Evolutionary conservation across 2,888 invertebrate species (phyloP), one percentile per base, ranked within the genome.

Genomic region (Thymelicus acteon): DNA sequence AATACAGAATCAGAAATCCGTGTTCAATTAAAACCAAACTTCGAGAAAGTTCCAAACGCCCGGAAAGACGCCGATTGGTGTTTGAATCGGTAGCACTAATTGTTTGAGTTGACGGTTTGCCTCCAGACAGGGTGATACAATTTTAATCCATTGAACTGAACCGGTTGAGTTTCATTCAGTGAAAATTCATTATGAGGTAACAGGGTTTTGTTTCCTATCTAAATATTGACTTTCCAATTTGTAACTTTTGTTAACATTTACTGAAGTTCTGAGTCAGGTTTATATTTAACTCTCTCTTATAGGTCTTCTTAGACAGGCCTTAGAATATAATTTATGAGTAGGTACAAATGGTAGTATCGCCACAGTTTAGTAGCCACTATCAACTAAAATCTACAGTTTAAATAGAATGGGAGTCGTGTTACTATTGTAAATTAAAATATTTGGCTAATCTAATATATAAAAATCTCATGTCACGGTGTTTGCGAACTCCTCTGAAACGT

Each of bases 21-120:
- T 76, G 72, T 78, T 76, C 77, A 82, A 80, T 79, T 73, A 76
- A 76, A 76, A 71, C 68, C 75, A 76, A 76, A 79, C 74, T 78
- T 77, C 68, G 64, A 61, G 40, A 67, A 77, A 77, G 75, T 77
- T 72, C 67, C 69, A 75, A 69, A 70, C 44, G 72, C 39, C 61
- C 24, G 52, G 61, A 61, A 66, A 70, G 70, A 64, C 60, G 64
- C 64, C 60, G 60, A 60, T 64, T 19, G 49, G 64, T 64, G 60
- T 49, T 60, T 40, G 48, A 64, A 49, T 24, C 70, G 12, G 49
- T 60, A 40, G 64, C 44, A 60, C 37, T 65, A 71, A 71, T 71
- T 71, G 65, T 65, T 71, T 60, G 52, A 67, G 39, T 67, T 67
- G 71, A 71, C 71, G 60, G 60, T 71, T 71, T 49, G 60, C 40